A percentile compares a stretch with the other conserved stretches of the same genome.
Conservation (phyloP, 1,140 invertebrate species). For the Brachionus calyciflorus region DNA sequence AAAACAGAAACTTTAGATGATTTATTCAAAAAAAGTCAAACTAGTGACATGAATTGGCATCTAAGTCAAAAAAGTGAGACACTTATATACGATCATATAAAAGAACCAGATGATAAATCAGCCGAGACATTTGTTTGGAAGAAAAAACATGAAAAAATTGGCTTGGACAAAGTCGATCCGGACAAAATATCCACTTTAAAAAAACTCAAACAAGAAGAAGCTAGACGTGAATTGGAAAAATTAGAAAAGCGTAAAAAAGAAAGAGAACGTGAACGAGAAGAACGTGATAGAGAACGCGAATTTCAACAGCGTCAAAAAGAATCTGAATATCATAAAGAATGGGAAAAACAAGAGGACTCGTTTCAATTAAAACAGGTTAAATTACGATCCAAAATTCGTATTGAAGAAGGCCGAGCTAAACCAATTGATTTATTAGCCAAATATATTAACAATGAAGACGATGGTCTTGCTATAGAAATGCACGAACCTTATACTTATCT, state of each 20-base stretch:
- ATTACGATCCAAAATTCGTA: constrained; percentile 84
- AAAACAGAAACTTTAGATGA: constrained; percentile 28
- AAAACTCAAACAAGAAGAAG: constrained; percentile 42
- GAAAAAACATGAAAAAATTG: constrained; percentile 71
- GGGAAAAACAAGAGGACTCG: constrained; percentile 86
- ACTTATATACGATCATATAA: neutral
- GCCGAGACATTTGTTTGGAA: constrained; percentile 58
- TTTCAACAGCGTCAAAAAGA: constrained; percentile 83
- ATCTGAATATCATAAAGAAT: constrained; percentile 86
- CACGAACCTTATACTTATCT: constrained; percentile 95
- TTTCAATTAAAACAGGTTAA: constrained; percentile 64
- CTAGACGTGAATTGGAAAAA: constrained; percentile 63
- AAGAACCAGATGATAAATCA: constrained; percentile 15
- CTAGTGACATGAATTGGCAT: constrained; percentile 31
- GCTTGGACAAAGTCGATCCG: constrained; percentile 9
- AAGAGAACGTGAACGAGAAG: constrained; percentile 81
- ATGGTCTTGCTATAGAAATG: constrained; percentile 80
- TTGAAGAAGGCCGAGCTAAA: constrained; percentile 91
- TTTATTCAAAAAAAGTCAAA: constrained; percentile 38
- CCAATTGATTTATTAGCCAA: constrained; percentile 95
- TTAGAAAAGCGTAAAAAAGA: constrained; percentile 85
- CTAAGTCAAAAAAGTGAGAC: constrained; percentile 41
- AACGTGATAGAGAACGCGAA: constrained; percentile 78
- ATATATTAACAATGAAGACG: constrained; percentile 86
- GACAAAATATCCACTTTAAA: neutral